Evolutionary conservation across 2,888 invertebrate genomes (phyloP), one percentile per base, ranked within the genome.

Genomic region (Zonitis immaculata): DNA sequence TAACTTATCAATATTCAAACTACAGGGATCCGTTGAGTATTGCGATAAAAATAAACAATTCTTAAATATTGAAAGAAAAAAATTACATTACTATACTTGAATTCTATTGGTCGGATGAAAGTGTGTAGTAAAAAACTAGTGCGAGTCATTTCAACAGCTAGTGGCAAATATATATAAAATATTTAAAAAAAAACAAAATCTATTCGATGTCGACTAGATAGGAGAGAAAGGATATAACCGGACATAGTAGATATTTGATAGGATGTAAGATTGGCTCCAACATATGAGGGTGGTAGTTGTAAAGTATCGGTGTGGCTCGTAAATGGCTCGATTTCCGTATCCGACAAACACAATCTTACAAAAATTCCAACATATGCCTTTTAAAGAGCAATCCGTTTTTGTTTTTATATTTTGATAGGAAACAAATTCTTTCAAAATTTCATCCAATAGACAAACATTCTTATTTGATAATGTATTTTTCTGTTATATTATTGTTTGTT

Each of bases 261-360:
- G 52, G 52, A 55, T 49, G 51, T 55, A 52, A 53, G 57, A 55
- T 57, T 59, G n/a, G 55, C 59, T 53, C 39, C 47, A 53, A 57
- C 53, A 57, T 39, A n/a, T n/a, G n/a, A 50, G 55, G 57, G 6
- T 3, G 11, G 18, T 16, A 6, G 57, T 56, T 61, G 61, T 61
- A 61, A 61, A 59, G 52, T 57, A 57, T 39, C 18, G 20, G 39
- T 39, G 6, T 57, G 42, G 44, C 27, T 54, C 54, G 12, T 54
- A 54, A 57, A 57, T 54, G 51, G 54, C 47, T 49, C 54, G 57
- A 57, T 55, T 52, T 57, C 54, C 57, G 54, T 51, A 39, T 57
- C 52, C 49, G 6, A 45, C 50, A 39, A 8, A 39, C 39, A 5
- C 18, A 11, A 22, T 5, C 22, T 4, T 22, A 22, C 22, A 3